Percentiles rank a stretch among this genome's conserved stretches.
Conservation (phyloP, 2,888 invertebrate genomes). For the Drymonia ruficornis region DNA sequence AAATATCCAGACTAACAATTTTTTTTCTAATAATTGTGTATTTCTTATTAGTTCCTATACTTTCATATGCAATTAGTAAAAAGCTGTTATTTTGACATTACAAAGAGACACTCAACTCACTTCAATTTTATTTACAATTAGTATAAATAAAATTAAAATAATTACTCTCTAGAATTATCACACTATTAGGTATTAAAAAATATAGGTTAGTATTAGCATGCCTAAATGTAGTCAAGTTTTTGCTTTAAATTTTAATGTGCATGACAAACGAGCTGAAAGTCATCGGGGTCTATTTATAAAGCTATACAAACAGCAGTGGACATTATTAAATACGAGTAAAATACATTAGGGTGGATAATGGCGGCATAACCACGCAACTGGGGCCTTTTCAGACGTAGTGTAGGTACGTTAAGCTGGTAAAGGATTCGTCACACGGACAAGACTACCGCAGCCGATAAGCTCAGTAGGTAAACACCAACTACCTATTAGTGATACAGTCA, state of each 20-base stretch:
- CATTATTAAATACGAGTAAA: conserved; percentile 7
- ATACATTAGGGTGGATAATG: conserved; percentile 22
- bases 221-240: neutral
- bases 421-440: neutral
- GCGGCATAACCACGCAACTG: conserved; percentile 5
- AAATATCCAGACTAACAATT: too few species aligned
- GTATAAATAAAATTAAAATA: too few species aligned
- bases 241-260: neutral
- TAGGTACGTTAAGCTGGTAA: neutral
- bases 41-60: too few species aligned
- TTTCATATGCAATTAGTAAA: too few species aligned
- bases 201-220: conserved; percentile 1
- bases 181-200: conserved; percentile 7
- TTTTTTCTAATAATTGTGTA: too few species aligned
- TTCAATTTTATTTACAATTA: too few species aligned
- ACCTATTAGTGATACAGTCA: too few species aligned
- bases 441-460: neutral
- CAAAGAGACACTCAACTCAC: too few species aligned
- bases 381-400: neutral
- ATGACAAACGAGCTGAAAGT: neutral
- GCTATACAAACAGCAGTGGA: conserved; percentile 3
- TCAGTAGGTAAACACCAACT: too few species aligned
- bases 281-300: neutral
- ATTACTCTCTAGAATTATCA: too few species aligned
- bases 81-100: too few species aligned